phyloP scores from a whole-genome alignment of 2,888 invertebrate species.

The Ennomos fuscantarius region DNA sequence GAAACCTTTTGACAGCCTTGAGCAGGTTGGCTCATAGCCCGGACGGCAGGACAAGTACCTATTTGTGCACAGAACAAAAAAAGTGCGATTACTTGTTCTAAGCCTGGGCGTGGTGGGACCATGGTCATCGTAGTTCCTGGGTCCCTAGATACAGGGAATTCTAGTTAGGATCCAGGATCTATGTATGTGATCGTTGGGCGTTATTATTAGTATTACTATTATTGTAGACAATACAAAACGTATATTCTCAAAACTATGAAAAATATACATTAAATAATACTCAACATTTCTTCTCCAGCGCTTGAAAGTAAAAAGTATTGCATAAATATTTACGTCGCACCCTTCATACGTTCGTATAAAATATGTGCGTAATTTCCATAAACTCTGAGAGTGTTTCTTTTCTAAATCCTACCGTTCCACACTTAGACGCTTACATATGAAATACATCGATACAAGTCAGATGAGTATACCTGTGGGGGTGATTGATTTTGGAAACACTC shows the following conservation, averaged over 20 bases:
- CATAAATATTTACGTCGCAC: constrained; percentile 36
- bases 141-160: no score
- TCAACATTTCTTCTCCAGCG: constrained; percentile 10
- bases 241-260: constrained; percentile 15
- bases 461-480: constrained; percentile 41
- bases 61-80: no score
- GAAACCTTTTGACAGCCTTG: no score
- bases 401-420: constrained; percentile 26
- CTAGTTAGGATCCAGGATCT: no score
- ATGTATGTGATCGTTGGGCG: no score
- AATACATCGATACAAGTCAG: constrained; percentile 31
- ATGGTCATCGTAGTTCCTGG: no score
- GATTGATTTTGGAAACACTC: constrained; percentile 53
- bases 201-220: no score
- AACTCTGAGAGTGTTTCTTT: constrained; percentile 35
- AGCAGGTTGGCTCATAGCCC: no score
- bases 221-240: constrained; percentile 1
- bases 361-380: constrained; percentile 33
- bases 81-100: no score
- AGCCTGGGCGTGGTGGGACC: no score
- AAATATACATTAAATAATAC: constrained; percentile 21
- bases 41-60: no score
- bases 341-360: constrained; percentile 29
- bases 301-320: constrained; percentile 29
- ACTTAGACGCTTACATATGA: constrained; percentile 12